A percentile compares a stretch with the other conserved stretches of the same genome.
Evolutionary conservation across 2,888 invertebrate species (phyloP).

Genomic region (Brachylomia viminalis): DNA sequence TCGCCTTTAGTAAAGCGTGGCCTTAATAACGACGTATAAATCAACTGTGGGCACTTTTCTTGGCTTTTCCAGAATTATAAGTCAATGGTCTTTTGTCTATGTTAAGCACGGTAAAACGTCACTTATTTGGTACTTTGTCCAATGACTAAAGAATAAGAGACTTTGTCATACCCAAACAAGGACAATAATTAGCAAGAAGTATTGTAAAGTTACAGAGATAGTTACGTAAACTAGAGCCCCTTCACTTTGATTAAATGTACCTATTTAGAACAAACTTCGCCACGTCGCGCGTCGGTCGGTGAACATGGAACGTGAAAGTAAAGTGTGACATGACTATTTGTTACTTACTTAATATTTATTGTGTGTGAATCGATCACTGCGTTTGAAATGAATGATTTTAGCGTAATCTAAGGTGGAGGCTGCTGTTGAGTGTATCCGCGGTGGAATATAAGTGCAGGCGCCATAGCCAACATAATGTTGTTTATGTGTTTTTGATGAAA

Average conservation of each 20-base stretch:
- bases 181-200: background rate
- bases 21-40: constrained; percentile 6
- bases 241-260: background rate
- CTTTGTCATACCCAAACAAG: constrained; percentile 6
- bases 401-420: too few relatives aligned
- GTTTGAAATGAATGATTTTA: background rate
- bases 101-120: background rate
- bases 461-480: background rate
- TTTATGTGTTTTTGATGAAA: background rate
- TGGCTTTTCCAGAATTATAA: background rate
- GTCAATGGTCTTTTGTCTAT: background rate
- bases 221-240: background rate
- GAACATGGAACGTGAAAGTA: background rate
- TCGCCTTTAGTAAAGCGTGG: constrained; percentile 3
- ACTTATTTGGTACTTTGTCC: background rate
- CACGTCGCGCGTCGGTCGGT: too few relatives aligned
- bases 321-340: background rate
- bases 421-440: background rate
- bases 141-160: too few relatives aligned
- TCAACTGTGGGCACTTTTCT: background rate
- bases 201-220: background rate
- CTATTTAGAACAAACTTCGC: background rate
- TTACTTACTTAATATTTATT: background rate
- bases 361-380: background rate
- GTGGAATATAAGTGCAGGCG: background rate